Evolutionary conservation across 92 coral and sea anemone genomes (phyloP).

Genomic region (Palythoa grandis): DNA sequence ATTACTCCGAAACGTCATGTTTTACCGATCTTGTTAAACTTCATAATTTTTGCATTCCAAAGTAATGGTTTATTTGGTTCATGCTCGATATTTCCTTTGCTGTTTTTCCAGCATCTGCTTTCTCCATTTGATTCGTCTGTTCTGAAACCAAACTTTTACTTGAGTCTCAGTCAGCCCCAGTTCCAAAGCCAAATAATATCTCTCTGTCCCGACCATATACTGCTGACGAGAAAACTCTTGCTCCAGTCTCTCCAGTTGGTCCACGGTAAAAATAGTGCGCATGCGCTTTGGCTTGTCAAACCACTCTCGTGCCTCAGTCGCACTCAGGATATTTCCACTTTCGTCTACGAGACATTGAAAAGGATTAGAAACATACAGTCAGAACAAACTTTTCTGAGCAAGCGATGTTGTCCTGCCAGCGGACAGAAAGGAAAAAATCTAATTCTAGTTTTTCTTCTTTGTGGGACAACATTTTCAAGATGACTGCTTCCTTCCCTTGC

Average conservation of each 20-base stretch:
- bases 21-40: no score
- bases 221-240: slow-evolving; percentile 63
- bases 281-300: slow-evolving; percentile 67
- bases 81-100: slow-evolving; percentile 47
- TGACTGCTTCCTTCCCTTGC: no score
- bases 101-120: slow-evolving; percentile 76
- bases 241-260: slow-evolving; percentile 67
- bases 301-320: slow-evolving; percentile 60
- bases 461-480: no score
- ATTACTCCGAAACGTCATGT: no score
- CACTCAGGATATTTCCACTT: slow-evolving; percentile 7
- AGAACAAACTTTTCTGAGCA: no score
- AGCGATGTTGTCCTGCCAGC: no score
- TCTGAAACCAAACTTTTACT: slow-evolving; percentile 91
- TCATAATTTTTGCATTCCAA: no score
- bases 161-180: slow-evolving; percentile 86
- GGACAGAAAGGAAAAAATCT: no score
- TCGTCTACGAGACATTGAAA: slow-evolving; percentile 6
- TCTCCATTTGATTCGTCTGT: slow-evolving; percentile 86
- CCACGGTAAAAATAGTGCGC: slow-evolving; percentile 70
- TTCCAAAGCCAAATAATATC: slow-evolving; percentile 73
- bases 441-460: no score
- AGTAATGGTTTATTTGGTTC: background rate
- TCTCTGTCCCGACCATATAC: slow-evolving; percentile 69
- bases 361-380: no score